A percentile compares a stretch with the other conserved stretches of the same genome.
Conservation (phyloP, 1,140 invertebrate species). For the Leptonema lineaticorne region DNA sequence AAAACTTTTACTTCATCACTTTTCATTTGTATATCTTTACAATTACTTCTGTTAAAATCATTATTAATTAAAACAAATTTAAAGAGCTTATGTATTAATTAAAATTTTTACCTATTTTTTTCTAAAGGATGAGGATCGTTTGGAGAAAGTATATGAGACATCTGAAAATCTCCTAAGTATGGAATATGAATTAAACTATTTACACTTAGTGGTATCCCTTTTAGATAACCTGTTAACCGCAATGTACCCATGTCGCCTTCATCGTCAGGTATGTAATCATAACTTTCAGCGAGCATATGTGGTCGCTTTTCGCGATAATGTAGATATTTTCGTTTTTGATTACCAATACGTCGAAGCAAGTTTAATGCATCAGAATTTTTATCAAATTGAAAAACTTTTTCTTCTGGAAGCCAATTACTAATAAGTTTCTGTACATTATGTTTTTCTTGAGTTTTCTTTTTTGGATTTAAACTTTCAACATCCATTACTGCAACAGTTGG, state of each 20-base stretch:
- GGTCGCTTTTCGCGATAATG: conserved; percentile 76
- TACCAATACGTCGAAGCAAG: conserved; percentile 75
- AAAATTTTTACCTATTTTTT: conserved; percentile 47
- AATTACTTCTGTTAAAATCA: conserved; percentile 19
- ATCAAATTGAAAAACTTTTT: conserved; percentile 78
- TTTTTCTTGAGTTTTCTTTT: conserved; percentile 74
- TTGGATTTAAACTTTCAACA: conserved; percentile 67
- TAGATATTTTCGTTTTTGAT: conserved; percentile 75
- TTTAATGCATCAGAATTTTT: conserved; percentile 75
- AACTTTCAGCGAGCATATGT: conserved; percentile 77
- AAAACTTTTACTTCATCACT: conserved; percentile 55
- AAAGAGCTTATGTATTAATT: not conserved
- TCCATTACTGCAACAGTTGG: conserved; percentile 76
- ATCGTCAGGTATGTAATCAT: conserved; percentile 65
- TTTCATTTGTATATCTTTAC: conserved; percentile 46
- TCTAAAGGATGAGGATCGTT: conserved; percentile 76
- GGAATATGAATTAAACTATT: conserved; percentile 89
- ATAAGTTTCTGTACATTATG: conserved; percentile 74
- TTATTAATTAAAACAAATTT: not conserved
- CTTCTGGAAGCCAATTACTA: conserved; percentile 77
- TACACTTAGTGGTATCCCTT: conserved; percentile 77
- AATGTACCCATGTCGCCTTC: conserved; percentile 69
- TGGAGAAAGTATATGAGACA: conserved; percentile 75
- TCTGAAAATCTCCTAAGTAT: conserved; percentile 90
- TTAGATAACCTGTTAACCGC: conserved; percentile 82